Evolutionary conservation across 2,797 vertebrate genomes (phyloP).

Genomic region (Cirrhinus mrigala): DNA sequence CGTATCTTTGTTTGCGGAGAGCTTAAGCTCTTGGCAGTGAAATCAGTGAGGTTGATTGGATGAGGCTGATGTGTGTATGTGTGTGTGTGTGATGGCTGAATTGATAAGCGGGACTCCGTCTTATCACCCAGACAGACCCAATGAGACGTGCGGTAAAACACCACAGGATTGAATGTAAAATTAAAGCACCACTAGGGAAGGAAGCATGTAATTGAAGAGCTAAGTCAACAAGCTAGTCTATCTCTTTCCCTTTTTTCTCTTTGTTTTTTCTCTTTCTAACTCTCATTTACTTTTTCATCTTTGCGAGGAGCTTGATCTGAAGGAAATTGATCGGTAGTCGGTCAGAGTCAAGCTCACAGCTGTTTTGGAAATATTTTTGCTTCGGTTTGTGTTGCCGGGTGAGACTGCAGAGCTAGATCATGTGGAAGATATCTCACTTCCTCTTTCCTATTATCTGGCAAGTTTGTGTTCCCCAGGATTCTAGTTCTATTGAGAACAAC

Average conservation of each 20-base stretch:
- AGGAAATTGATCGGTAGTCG: conserved; percentile 34
- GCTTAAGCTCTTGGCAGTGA: conserved; percentile 35
- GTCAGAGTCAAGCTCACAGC: conserved; percentile 8
- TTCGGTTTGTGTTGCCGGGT: conserved; percentile 16
- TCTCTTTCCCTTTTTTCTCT: conserved; percentile 4
- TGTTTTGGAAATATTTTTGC: conserved; percentile 30
- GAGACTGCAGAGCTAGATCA: conserved; percentile 27
- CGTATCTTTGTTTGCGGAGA: conserved; percentile 35
- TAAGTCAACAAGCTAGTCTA: conserved; percentile 21
- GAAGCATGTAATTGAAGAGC: conserved; percentile 37
- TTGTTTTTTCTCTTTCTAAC: conserved; percentile 3
- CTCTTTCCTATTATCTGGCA: background rate
- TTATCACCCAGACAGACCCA: conserved; percentile 34
- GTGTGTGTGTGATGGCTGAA: conserved; percentile 17
- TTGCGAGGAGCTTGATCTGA: conserved; percentile 13
- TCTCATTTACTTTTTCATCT: conserved; percentile 25
- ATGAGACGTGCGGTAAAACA: background rate
- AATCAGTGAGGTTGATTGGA: conserved; percentile 36
- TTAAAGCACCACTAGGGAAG: conserved; percentile 42
- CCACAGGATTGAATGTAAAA: conserved; percentile 38
- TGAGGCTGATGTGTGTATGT: background rate
- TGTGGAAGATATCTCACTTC: background rate
- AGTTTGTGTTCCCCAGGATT: conserved; percentile 21
- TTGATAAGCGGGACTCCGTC: conserved; percentile 16
- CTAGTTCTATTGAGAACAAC: background rate